phyloP scores from a whole-genome alignment of 1,140 invertebrate genomes.

The Cyclargus thomasi region DNA sequence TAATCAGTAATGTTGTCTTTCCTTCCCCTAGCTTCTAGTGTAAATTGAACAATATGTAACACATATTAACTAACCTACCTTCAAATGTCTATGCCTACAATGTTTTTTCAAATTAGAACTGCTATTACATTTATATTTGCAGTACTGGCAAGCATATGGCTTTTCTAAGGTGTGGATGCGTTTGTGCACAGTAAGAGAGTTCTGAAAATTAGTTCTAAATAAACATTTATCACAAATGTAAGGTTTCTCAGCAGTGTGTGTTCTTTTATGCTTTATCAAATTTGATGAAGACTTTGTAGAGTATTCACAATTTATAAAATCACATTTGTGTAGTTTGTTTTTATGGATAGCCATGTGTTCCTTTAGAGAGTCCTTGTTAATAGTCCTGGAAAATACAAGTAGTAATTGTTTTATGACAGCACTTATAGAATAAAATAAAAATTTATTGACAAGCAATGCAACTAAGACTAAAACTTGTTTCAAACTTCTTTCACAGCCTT shows the following conservation, averaged over 20 bases:
- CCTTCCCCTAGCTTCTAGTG: too few relatives aligned
- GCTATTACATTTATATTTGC: conserved; percentile 68
- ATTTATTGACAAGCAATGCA: too few relatives aligned
- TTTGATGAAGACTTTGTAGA: conserved; percentile 51
- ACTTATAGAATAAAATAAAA: background rate
- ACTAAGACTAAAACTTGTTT: too few relatives aligned
- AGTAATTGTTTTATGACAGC: background rate
- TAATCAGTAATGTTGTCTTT: too few relatives aligned
- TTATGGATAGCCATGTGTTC: conserved; percentile 27
- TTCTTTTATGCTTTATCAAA: conserved; percentile 57
- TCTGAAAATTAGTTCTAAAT: conserved; percentile 65
- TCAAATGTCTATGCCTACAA: conserved; percentile 48
- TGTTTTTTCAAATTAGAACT: conserved; percentile 73
- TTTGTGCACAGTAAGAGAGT: conserved; percentile 64
- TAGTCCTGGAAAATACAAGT: conserved; percentile 33
- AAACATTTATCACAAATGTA: conserved; percentile 84
- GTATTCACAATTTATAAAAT: conserved; percentile 46
- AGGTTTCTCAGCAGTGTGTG: conserved; percentile 77
- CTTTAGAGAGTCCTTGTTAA: conserved; percentile 24
- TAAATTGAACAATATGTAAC: too few relatives aligned
- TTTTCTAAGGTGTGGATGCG: conserved; percentile 60
- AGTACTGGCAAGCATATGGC: conserved; percentile 60
- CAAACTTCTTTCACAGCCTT: too few relatives aligned
- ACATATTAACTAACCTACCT: conserved; percentile 13
- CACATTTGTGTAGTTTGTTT: conserved; percentile 38